Percentiles rank a stretch among this genome's conserved stretches.
phyloP scores from a whole-genome alignment of 2,113 vertebrate genomes.

The Stigmatopora nigra region DNA sequence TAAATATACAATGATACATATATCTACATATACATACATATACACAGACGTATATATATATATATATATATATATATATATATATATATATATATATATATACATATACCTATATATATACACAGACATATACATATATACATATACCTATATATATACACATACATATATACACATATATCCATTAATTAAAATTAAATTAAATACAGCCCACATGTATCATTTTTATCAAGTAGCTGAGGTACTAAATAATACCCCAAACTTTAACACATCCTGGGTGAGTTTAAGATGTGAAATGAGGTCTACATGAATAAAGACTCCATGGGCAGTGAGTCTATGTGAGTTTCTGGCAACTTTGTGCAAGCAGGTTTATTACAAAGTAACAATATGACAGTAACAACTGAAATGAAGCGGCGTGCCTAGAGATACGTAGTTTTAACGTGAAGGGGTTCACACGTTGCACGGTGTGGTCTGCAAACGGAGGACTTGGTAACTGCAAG shows the following conservation, averaged over 20 bases:
- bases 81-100: too few relatives aligned
- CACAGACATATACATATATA: too few relatives aligned
- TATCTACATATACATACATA: too few relatives aligned
- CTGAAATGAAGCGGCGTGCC: conserved; percentile 84
- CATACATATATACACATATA: too few relatives aligned
- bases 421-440: conserved; percentile 78
- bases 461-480: conserved; percentile 60
- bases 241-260: not conserved
- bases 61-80: too few relatives aligned
- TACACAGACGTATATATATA: too few relatives aligned
- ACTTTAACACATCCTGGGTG: not conserved
- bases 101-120: too few relatives aligned
- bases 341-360: conserved; percentile 72
- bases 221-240: too few relatives aligned
- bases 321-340: conserved; percentile 15
- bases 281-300: not conserved
- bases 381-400: conserved; percentile 87
- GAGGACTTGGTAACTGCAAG: conserved; percentile 48
- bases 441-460: conserved; percentile 68
- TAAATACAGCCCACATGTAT: too few relatives aligned
- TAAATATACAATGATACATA: too few relatives aligned
- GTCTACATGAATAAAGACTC: not conserved
- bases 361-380: conserved; percentile 98
- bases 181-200: too few relatives aligned
- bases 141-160: too few relatives aligned